A percentile compares a stretch with the other conserved stretches of the same genome.
Conservation (phyloP, 2,888 invertebrate genomes). For the Pyrocoelia pectoralis region DNA sequence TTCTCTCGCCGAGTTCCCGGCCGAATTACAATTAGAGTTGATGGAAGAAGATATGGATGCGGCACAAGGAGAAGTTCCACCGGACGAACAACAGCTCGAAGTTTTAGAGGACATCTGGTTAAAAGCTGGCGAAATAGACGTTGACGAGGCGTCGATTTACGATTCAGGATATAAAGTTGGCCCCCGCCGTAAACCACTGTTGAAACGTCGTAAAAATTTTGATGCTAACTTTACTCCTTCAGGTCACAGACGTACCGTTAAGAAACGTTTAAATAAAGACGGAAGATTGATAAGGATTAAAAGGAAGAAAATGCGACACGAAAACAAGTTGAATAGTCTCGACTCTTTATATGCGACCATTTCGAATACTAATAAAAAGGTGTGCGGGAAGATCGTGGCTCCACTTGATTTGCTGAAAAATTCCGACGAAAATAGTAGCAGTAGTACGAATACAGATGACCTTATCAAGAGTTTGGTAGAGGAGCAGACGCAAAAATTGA, state of each 20-base stretch:
- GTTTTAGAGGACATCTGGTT: slow-evolving; percentile 81
- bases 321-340: slow-evolving; percentile 4
- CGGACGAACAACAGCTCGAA: slow-evolving; percentile 77
- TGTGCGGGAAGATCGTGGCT: slow-evolving; percentile 54
- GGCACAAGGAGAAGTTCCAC: slow-evolving; percentile 62
- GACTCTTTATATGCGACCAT: slow-evolving; percentile 42
- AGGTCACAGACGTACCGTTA: background rate
- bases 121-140: slow-evolving; percentile 77
- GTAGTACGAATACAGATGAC: slow-evolving; percentile 42
- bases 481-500: slow-evolving; percentile 41
- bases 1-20: slow-evolving; percentile 55
- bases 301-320: slow-evolving; percentile 7
- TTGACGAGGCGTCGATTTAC: slow-evolving; percentile 62
- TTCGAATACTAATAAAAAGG: slow-evolving; percentile 51
- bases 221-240: slow-evolving; percentile 15
- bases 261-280: slow-evolving; percentile 16
- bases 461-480: slow-evolving; percentile 44
- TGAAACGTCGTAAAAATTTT: slow-evolving; percentile 8
- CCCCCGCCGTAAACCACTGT: slow-evolving; percentile 55
- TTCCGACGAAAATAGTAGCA: slow-evolving; percentile 22
- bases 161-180: slow-evolving; percentile 65
- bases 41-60: slow-evolving; percentile 62
- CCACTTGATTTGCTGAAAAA: slow-evolving; percentile 44
- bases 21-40: slow-evolving; percentile 59
- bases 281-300: slow-evolving; percentile 20